phyloP scores from a whole-genome alignment of 2,797 vertebrate species.

The Diglossa cyanea region DNA sequence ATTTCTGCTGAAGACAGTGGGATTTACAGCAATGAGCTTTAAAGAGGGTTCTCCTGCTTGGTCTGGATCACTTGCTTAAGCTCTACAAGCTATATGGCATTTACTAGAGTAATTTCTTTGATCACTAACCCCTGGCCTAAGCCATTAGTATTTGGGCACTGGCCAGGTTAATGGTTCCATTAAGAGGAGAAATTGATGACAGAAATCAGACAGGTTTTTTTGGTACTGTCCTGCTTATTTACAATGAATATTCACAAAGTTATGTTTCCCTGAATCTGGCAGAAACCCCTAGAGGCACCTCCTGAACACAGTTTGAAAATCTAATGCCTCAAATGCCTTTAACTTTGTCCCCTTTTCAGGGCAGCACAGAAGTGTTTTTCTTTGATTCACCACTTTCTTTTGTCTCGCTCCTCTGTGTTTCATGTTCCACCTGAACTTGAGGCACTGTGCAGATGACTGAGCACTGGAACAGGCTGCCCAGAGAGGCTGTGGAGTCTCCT shows the following conservation, averaged over 20 bases:
- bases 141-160: not conserved
- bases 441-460: not conserved
- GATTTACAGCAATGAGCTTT: not conserved
- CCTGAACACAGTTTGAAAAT: not conserved
- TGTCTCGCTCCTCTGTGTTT: not conserved
- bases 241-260: not conserved
- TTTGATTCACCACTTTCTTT: not conserved
- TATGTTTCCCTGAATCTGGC: not conserved
- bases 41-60: not conserved
- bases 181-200: not conserved
- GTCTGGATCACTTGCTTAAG: not conserved
- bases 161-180: not conserved
- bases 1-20: slow-evolving; percentile 8
- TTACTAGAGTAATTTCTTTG: slow-evolving; percentile 25
- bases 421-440: not conserved
- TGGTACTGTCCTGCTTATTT: not conserved
- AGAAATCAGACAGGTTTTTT: not conserved
- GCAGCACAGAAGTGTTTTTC: fast-evolving
- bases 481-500: not conserved
- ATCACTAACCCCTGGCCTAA: not conserved
- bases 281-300: not conserved
- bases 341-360: not conserved
- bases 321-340: not conserved
- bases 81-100: not conserved
- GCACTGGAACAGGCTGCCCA: not conserved